A percentile compares a stretch with the other conserved stretches of the same genome.
phyloP scores from a whole-genome alignment of 2,113 vertebrate species.

The Sebastes schlegelii region DNA sequence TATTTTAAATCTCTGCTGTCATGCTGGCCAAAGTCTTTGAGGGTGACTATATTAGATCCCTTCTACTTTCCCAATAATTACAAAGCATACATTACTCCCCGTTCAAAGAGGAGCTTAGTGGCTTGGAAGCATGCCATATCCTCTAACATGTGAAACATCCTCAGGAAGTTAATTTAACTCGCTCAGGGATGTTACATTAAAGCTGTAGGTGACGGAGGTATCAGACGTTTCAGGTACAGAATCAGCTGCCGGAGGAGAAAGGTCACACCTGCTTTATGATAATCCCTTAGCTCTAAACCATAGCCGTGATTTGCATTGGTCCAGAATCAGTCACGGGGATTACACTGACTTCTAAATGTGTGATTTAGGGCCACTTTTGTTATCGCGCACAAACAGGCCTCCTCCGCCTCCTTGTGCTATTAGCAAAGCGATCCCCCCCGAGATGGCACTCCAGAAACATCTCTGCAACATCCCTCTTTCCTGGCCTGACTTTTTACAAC shows the following conservation, averaged over 20 bases:
- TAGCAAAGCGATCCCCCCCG: conserved; percentile 28
- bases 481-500: conserved; percentile 12
- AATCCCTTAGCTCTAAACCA: conserved; percentile 62
- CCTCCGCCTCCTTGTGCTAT: conserved; percentile 12
- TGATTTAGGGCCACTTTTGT: conserved; percentile 63
- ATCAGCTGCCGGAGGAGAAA: conserved; percentile 50
- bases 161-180: conserved; percentile 42
- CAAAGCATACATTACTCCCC: conserved; percentile 52
- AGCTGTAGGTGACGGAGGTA: conserved; percentile 20
- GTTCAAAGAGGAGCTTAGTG: conserved; percentile 42
- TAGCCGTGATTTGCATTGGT: conserved; percentile 43
- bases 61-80: conserved; percentile 47
- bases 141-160: conserved; percentile 38
- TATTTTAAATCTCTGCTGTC: conserved; percentile 57
- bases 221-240: conserved; percentile 50
- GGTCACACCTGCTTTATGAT: conserved; percentile 65
- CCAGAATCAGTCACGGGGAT: conserved; percentile 75
- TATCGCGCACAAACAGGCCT: conserved; percentile 69
- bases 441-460: conserved; percentile 31
- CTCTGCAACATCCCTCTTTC: conserved; percentile 3
- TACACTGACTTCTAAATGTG: conserved; percentile 64
- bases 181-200: conserved; percentile 19
- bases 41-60: conserved; percentile 41
- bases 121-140: conserved; percentile 43
- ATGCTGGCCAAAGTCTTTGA: conserved; percentile 50